Evolutionary conservation across 1,140 invertebrate species (phyloP), one percentile per base, ranked within the genome.

Genomic region (Brachionus koreanus): DNA sequence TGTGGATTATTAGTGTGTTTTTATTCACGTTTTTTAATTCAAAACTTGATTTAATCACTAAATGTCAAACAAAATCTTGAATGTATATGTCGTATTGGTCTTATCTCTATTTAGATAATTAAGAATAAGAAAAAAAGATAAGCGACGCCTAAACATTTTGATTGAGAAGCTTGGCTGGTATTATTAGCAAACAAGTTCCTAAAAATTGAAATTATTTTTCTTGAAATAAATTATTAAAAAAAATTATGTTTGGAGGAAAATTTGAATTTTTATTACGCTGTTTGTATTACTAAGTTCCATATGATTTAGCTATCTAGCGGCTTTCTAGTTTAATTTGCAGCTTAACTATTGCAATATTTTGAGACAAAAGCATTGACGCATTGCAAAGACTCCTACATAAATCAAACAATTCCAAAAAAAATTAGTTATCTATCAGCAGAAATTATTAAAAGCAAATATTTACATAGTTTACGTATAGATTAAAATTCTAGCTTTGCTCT

Each of bases 191-290:
- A 19, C 49, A 57, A 57, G 16, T 57, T 57, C n/a, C 16, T 57
- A 57, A 57, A 57, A 57, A 57, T 19, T 19, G 16, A 57, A 57
- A 57, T 57, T 19, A 57, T 57, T 57, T 57, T 57, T 57, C 49
- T 25, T 9, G 49, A 57, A 57, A 57, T 57, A 57, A 57, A 57
- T 57, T 57, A 57, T 42, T 57, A 57, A 57, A 57, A 57, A 57
- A 57, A 29, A 57, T 57, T 57, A 57, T 57, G 49, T 23, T 57
- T 57, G 49, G 19, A 57, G 19, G 19, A 16, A 57, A 57, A 57
- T 57, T 57, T 57, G 49, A 57, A 57, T 57, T 57, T 52, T 57
- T 57, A 57, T 57, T 57, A 57, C 49, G 49, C n/a, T 57, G 49
- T 57, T 57, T 57, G 49, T 25, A 57, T 57, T 57, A 57, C 19